Base-by-base conservation (phyloP, 2,113 vertebrate genomes). In the Gallinago paraguaiae region DNA sequence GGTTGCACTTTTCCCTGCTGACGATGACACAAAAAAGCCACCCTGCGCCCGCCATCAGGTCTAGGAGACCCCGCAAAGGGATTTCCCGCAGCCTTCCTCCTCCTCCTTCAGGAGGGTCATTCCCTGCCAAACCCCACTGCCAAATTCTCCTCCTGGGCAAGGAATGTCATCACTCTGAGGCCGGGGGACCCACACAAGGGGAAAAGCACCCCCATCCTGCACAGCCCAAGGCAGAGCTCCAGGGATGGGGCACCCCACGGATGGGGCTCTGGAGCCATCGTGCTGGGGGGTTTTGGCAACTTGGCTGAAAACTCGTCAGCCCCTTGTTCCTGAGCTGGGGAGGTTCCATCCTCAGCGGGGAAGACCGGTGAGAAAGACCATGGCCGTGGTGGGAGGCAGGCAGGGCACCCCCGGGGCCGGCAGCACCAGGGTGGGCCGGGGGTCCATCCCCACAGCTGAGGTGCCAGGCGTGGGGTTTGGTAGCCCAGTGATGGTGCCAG, bases 1-100 rank as follows among this genome's bases (percentile, higher is more conserved):
- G 76, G 97, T 96, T 96, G 97, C 92, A 97, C 97, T 97, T 97
- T 97, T 97, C 97, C 97, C 97, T 93, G 95, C 97, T 96, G 97
- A 98, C 88, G 90, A 93, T 10, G 28, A 80, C 93, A 97, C 97
- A 98, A 97, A 98, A 98, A 96, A 54, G 28, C 53, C 10, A 17
- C 75, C 82, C 93, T 33, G 88, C 3, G 17, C 25, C 23, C 10
- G 10, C 61, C 31, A 22, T 82, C 69, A 91, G 82, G 70, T 90
- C 90, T 59, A 86, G 90, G 85, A 92, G 88, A 90, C 89, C 82
- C 83, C 0, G 19, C 39, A 17, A 93, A 9, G 15, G 13, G 2
- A 91, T 82, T 93, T 83, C 54, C 84, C 2, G 13, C 75, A 88
- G 53, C 53, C 78, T 53, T 76, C 41, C 41, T 18, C 51, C 19